These are phyloP conservation scores for Gallinago undulata DNA, from an alignment of 2,113 vertebrate genomes.

Conservation along the genomic window DNA sequence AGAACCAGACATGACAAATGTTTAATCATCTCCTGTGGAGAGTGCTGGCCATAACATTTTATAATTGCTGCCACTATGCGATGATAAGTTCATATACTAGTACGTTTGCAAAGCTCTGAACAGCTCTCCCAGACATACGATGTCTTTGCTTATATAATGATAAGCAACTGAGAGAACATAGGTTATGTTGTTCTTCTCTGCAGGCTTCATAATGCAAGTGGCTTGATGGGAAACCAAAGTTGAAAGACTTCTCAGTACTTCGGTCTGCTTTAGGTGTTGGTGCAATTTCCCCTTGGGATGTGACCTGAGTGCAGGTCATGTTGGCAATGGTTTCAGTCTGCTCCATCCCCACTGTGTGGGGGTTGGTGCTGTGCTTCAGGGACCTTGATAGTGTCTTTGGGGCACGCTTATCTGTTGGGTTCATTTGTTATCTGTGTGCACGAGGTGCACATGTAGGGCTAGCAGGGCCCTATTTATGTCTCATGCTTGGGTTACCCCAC, in stretches of 20 bases:
- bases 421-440: not conserved
- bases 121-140: rapidly evolving
- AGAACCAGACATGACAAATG: not conserved
- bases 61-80: not conserved
- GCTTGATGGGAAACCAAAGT: not conserved
- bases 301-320: not conserved
- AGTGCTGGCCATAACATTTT: not conserved
- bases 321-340: not conserved
- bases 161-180: not conserved
- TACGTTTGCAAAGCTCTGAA: not conserved
- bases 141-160: not conserved
- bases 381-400: not conserved
- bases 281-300: not conserved
- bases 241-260: not conserved
- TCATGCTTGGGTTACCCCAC: not conserved
- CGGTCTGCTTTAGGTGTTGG: not conserved
- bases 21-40: not conserved
- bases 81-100: not conserved
- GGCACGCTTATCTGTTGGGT: not conserved
- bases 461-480: not conserved
- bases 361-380: not conserved
- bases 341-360: not conserved
- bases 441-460: not conserved
- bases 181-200: not conserved
- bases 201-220: not conserved